phyloP scores from a whole-genome alignment of 2,888 invertebrate genomes.

The Helicoverpa assulta region DNA sequence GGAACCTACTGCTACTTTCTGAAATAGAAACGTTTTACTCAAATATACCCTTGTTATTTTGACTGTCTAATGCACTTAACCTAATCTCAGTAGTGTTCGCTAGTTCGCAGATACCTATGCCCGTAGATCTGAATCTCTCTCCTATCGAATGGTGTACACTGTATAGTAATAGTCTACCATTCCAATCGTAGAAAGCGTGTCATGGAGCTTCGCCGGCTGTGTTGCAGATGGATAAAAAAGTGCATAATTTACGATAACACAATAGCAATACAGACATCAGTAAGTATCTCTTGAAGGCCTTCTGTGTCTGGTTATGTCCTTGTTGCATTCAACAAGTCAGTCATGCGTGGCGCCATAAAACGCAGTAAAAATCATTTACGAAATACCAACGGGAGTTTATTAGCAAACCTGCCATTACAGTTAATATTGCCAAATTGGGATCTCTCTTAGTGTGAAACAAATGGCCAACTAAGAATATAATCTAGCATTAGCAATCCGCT shows the following conservation, averaged over 20 bases:
- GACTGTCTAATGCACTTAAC: conserved; percentile 36
- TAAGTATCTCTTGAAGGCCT: conserved; percentile 73
- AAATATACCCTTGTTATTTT: conserved; percentile 24
- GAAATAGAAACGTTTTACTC: conserved; percentile 12
- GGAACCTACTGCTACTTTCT: not conserved
- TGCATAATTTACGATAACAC: conserved; percentile 79
- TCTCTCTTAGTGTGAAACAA: not conserved
- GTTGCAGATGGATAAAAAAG: conserved; percentile 75
- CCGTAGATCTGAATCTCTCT: conserved; percentile 49
- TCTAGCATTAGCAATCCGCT: conserved; percentile 12
- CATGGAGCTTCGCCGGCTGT: conserved; percentile 74
- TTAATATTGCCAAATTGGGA: conserved; percentile 7
- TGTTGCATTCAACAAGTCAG: conserved; percentile 71
- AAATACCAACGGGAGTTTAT: conserved; percentile 36
- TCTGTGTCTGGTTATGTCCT: conserved; percentile 69
- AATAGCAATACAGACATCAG: conserved; percentile 70
- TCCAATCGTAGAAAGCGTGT: conserved; percentile 82
- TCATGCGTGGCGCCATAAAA: conserved; percentile 65
- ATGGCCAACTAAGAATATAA: not conserved
- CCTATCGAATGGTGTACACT: conserved; percentile 39
- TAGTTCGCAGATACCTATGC: conserved; percentile 32
- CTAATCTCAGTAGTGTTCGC: conserved; percentile 45
- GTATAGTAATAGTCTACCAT: conserved; percentile 52
- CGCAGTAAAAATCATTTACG: conserved; percentile 46
- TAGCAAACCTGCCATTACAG: conserved; percentile 15